Percentiles rank a stretch among this genome's conserved stretches.
These are phyloP conservation scores for Paratilapia polleni DNA, from an alignment of 2,113 vertebrate species.

Conservation along the genomic window DNA sequence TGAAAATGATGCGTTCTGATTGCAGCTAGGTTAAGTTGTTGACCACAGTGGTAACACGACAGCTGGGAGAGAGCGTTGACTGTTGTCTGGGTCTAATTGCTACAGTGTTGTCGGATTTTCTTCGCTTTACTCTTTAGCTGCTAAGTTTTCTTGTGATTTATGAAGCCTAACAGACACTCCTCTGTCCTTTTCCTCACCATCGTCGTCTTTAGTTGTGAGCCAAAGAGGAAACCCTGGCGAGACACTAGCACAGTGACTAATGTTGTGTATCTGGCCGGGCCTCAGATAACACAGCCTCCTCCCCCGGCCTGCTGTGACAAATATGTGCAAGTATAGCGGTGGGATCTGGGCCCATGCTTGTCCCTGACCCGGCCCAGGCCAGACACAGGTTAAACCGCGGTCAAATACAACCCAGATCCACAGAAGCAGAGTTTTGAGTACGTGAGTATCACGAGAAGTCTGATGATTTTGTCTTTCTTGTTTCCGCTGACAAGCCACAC, in stretches of 20 bases:
- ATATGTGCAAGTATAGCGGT: slow-evolving; percentile 64
- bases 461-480: slow-evolving; percentile 10
- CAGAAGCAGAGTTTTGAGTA: slow-evolving; percentile 16
- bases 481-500: slow-evolving; percentile 39
- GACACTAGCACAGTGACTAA: slow-evolving; percentile 84
- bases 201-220: slow-evolving; percentile 76
- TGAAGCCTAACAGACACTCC: slow-evolving; percentile 18
- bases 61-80: slow-evolving; percentile 46
- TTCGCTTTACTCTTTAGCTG: background rate
- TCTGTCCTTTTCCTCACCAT: slow-evolving; percentile 64
- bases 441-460: slow-evolving; percentile 13
- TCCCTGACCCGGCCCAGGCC: slow-evolving; percentile 58
- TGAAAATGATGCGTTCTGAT: slow-evolving; percentile 57
- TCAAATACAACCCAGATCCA: slow-evolving; percentile 42
- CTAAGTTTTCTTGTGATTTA: slow-evolving; percentile 48
- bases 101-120: slow-evolving; percentile 42
- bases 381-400: slow-evolving; percentile 47
- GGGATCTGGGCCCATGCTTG: slow-evolving; percentile 59
- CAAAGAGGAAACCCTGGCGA: slow-evolving; percentile 86
- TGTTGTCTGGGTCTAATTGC: slow-evolving; percentile 52
- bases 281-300: slow-evolving; percentile 77
- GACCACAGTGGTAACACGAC: slow-evolving; percentile 41
- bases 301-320: slow-evolving; percentile 74
- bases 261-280: slow-evolving; percentile 67
- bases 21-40: slow-evolving; percentile 49